phyloP scores from a whole-genome alignment of 2,888 invertebrate genomes.

The Vannuccia rotundouncinata region DNA sequence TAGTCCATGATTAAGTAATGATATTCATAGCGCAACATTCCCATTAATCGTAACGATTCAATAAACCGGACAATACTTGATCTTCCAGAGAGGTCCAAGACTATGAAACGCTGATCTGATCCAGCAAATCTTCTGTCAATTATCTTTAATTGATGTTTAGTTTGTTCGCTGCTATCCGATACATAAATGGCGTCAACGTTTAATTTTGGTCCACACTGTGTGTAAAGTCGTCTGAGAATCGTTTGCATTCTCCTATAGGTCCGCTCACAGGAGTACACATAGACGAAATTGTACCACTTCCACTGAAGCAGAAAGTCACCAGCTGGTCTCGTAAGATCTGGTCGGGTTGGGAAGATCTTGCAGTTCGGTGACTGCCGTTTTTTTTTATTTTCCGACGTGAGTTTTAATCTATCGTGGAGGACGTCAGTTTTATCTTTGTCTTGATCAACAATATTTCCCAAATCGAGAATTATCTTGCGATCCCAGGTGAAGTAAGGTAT shows the following conservation, averaged over 20 bases:
- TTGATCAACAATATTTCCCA: background rate
- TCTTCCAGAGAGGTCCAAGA: conserved; percentile 26
- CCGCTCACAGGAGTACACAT: conserved; percentile 27
- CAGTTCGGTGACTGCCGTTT: background rate
- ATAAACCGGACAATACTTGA: background rate
- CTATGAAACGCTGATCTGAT: conserved; percentile 5
- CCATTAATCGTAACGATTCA: conserved; percentile 25
- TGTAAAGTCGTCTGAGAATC: background rate
- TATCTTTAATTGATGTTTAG: background rate
- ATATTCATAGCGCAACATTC: conserved; percentile 39
- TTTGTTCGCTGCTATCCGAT: conserved; percentile 19
- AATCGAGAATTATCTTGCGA: background rate
- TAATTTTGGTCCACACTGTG: background rate
- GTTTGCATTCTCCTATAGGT: conserved; percentile 16
- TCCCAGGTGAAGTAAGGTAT: conserved; percentile 38
- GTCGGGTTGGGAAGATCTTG: background rate
- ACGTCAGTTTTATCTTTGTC: no score
- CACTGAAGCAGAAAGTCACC: conserved; percentile 21
- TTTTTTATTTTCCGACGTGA: background rate
- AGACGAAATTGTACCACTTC: conserved; percentile 34
- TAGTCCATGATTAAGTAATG: conserved; percentile 38
- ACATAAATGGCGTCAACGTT: conserved; percentile 21
- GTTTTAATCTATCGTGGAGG: no score
- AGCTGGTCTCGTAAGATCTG: conserved; percentile 21
- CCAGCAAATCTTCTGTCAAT: background rate